These are phyloP conservation scores for Coelinius sp. DNA, from an alignment of 2,888 invertebrate genomes.

Conservation along the genomic window DNA sequence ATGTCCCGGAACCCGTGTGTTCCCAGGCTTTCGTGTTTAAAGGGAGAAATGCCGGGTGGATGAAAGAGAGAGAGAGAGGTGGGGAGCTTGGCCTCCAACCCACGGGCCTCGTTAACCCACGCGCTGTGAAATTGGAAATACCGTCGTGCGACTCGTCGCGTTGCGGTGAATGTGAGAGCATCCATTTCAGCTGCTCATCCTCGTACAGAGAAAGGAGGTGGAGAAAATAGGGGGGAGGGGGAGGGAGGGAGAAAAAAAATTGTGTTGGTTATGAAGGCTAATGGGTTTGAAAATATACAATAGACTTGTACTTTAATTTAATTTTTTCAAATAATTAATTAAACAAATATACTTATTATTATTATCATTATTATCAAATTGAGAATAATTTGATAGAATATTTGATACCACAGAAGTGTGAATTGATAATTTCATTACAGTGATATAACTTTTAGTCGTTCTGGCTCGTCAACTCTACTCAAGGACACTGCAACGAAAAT, in stretches of 20 bases:
- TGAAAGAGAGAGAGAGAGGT: too few relatives aligned
- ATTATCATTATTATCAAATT: too few relatives aligned
- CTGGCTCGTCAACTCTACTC: background rate
- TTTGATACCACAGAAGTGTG: background rate
- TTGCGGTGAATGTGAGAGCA: constrained; percentile 38
- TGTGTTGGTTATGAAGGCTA: background rate
- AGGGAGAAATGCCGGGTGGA: constrained; percentile 49
- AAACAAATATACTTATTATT: too few relatives aligned
- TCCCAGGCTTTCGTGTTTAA: constrained; percentile 56
- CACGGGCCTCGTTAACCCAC: constrained; percentile 70
- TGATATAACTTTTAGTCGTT: background rate
- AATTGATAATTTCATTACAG: constrained; percentile 11
- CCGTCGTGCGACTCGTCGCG: constrained; percentile 53
- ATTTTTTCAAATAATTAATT: too few relatives aligned
- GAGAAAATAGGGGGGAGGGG: background rate
- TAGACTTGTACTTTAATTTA: background rate
- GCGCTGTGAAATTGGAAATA: constrained; percentile 71
- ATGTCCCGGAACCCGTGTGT: constrained; percentile 66
- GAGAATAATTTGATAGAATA: too few relatives aligned
- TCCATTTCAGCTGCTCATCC: constrained; percentile 37
- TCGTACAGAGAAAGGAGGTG: constrained; percentile 26
- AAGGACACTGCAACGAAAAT: constrained; percentile 11
- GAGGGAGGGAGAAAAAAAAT: background rate
- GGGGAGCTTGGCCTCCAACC: constrained; percentile 45
- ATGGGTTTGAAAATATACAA: constrained; percentile 28